phyloP scores from a whole-genome alignment of 2,888 invertebrate genomes.

The Encarsia formosa region DNA sequence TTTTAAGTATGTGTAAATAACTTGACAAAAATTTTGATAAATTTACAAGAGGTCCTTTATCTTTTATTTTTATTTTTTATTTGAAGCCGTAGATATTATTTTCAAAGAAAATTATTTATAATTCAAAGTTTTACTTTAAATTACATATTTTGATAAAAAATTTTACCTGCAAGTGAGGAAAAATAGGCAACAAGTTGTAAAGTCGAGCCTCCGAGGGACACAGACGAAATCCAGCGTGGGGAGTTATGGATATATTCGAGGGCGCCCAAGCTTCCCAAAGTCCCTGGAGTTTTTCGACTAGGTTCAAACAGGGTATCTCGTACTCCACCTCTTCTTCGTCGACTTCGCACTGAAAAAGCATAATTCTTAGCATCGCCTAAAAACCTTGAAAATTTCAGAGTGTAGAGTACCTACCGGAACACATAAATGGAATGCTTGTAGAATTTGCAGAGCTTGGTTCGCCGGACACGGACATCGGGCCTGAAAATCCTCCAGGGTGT shows the following conservation, averaged over 20 bases:
- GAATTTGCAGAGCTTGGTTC: conserved; percentile 61
- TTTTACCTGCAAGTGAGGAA: conserved; percentile 67
- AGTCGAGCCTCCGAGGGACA: conserved; percentile 57
- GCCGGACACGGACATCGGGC: conserved; percentile 68
- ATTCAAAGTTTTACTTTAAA: too few relatives aligned
- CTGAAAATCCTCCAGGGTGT: conserved; percentile 70
- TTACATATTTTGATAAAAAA: too few relatives aligned
- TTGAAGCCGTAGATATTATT: too few relatives aligned
- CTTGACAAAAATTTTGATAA: too few relatives aligned
- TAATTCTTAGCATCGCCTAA: background rate
- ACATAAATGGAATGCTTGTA: conserved; percentile 69
- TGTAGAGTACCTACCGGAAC: conserved; percentile 52
- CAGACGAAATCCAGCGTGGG: conserved; percentile 64
- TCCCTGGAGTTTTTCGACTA: conserved; percentile 63
- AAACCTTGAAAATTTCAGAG: background rate
- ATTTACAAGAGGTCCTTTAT: too few relatives aligned
- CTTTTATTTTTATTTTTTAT: too few relatives aligned
- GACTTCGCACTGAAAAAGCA: conserved; percentile 57
- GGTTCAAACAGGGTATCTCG: conserved; percentile 71
- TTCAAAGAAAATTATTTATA: too few relatives aligned
- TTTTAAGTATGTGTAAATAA: too few relatives aligned
- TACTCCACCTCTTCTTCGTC: conserved; percentile 67
- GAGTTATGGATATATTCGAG: conserved; percentile 50
- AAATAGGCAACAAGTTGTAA: conserved; percentile 63
- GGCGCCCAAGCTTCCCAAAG: conserved; percentile 62